A percentile compares a stretch with the other conserved stretches of the same genome.
Evolutionary conservation across 2,113 vertebrate species (phyloP).

Genomic region (Tupaia chinensis): DNA sequence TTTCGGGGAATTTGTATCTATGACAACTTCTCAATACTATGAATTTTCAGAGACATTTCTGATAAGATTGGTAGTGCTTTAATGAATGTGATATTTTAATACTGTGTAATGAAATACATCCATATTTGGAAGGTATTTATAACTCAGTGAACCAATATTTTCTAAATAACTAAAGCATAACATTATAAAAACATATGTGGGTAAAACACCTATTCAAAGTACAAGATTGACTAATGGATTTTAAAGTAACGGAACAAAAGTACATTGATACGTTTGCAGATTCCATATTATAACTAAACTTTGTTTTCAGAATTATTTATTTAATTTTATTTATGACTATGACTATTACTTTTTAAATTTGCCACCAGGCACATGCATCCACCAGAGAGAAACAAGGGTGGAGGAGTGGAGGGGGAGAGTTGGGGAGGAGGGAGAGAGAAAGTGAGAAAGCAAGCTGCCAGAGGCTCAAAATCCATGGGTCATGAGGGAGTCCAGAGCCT

Average conservation of each 20-base stretch:
- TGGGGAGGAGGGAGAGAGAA: no score
- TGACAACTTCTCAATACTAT: slow-evolving; percentile 23
- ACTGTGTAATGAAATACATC: slow-evolving; percentile 4
- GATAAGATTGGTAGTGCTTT: neutral
- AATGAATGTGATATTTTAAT: neutral
- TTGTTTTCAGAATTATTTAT: neutral
- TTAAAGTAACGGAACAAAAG: slow-evolving; percentile 10
- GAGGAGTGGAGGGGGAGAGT: no score
- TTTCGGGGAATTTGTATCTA: slow-evolving; percentile 6
- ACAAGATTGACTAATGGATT: neutral
- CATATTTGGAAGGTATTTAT: neutral
- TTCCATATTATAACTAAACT: neutral
- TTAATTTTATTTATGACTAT: no score
- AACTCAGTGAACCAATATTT: neutral
- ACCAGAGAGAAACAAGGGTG: no score
- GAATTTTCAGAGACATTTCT: neutral
- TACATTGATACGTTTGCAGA: neutral
- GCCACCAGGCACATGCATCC: no score
- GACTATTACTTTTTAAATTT: no score
- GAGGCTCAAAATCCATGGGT: no score
- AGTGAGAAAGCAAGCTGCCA: no score
- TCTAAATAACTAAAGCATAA: neutral
- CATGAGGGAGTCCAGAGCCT: no score
- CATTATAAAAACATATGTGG: neutral
- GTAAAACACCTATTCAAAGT: neutral